Evolutionary conservation across 2,113 vertebrate genomes (phyloP).

Genomic region (Gambusia affinis): DNA sequence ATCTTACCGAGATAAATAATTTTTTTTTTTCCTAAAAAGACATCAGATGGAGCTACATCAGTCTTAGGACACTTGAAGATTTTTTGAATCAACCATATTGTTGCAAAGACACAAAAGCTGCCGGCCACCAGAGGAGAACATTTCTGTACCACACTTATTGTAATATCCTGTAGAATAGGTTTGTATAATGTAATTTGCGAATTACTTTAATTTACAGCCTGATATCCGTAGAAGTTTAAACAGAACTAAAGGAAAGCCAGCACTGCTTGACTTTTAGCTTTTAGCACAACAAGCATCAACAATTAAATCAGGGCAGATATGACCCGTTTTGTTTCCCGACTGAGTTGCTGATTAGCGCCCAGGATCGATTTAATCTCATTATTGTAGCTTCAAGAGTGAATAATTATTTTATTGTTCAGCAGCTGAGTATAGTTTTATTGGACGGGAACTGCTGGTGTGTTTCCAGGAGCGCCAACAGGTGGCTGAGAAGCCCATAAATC

Average conservation of each 20-base stretch:
- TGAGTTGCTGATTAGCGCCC: background rate
- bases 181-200: background rate
- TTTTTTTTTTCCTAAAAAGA: too few species aligned
- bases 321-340: background rate
- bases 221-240: background rate
- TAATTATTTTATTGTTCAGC: background rate
- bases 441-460: slow-evolving; percentile 8
- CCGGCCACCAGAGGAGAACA: background rate
- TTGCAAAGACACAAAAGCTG: too few species aligned
- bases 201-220: background rate
- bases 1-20: too few species aligned
- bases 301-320: background rate
- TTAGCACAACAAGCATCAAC: background rate
- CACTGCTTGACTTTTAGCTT: background rate
- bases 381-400: background rate
- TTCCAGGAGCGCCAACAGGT: slow-evolving; percentile 16
- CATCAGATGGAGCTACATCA: too few species aligned
- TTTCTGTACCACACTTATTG: background rate
- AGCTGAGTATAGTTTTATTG: slow-evolving; percentile 8
- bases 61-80: too few species aligned
- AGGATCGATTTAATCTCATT: background rate
- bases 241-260: background rate
- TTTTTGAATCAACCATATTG: too few species aligned
- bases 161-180: background rate
- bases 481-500: slow-evolving; percentile 24